Evolutionary conservation across 2,113 vertebrate species (phyloP), one percentile per base, ranked within the genome.

Genomic region (Gracilinanus agilis): DNA sequence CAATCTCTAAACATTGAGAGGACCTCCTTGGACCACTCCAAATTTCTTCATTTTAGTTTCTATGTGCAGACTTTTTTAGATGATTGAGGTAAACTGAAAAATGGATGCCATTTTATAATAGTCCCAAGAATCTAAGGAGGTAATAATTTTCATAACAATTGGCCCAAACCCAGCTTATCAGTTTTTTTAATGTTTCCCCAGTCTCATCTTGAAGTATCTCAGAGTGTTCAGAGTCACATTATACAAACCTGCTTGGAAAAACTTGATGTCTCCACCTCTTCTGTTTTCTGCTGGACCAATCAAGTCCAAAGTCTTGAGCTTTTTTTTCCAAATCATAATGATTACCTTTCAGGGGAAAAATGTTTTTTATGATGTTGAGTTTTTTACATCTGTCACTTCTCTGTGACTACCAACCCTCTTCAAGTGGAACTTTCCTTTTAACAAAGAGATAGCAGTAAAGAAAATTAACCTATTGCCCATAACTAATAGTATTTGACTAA

Each of bases 211-310:
- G 44, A 96, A 97, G 95, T 93, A 98, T 96, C 94, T 96, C 97
- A 93, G 49, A 5, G 49, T 98, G 98, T 98, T 98, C 98, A 98
- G 96, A 96, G 97, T 93, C 97, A 97, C 96, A 96, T 98, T 97
- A 97, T 98, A 96, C 97, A 0, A 49, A 97, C 98, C 97, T 91
- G 94, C 94, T 56, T 96, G 95, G 95, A 94, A 96, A 96, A 95
- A 92, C 94, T 83, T 97, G 97, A 98, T 98, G 97, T 97, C 88
- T 23, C 93, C 94, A 3, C 97, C 97, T 40, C 7, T 97, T 97
- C 94, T 83, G 96, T 96, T 94, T 96, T 95, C 92, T n/a, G 89
- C 96, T 90, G 97, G 96, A 89, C 95, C 98, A 95, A 96, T 97
- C 97, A 97, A 95, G 93, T 96, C 96, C 95, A 96, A 91, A 95